Evolutionary conservation across 2,888 invertebrate genomes (phyloP), one percentile per base, ranked within the genome.

Genomic region (Empis stercorea): DNA sequence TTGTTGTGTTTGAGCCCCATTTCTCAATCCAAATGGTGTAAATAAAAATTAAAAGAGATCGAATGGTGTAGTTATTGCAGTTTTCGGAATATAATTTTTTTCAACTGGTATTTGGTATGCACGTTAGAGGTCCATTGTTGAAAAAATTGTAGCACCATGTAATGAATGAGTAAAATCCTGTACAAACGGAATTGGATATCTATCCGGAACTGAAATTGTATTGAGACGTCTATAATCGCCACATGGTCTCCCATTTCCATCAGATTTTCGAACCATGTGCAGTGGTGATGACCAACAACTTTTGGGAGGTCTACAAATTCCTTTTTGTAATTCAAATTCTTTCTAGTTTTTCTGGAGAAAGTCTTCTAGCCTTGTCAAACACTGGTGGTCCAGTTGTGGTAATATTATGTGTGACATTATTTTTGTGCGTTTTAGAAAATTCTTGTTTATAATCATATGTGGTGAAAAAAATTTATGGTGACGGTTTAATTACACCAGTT

Each of bases 1-100:
- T 47, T 62, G 61, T 44, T 64, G 65, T 0, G 61, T 61, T 44
- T 61, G 59, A 5, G 55, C 59, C 3, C 61, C 62, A 42, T 64
- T 64, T 2, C 59, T 48, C 2, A 67, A 52, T 1, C 63, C 62
- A 46, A 64, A 65, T 53, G 63, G 62, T 63, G 2, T 43, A 1
- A 62, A 63, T 45, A 63, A 64, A 1, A 64, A 20, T 20, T 20
- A 5, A 20, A 20, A 20, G 3, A 20, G 5, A 20, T 5, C 20
- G 5, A 20, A 20, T 20, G 20, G 62, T 3, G 65, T 65, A 3
- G 52, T 60, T 7, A 66, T 61, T 1, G 53, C 53, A 2, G 52
- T 52, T 46, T 54, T 55, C 13, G 47, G 32, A 13, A 50, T 47
- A 27, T 52, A 50, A 11, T 51, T 50, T 4, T 48, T 17, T 14